Evolutionary conservation across 2,113 vertebrate species (phyloP).

Genomic region (Vulpes vulpes): DNA sequence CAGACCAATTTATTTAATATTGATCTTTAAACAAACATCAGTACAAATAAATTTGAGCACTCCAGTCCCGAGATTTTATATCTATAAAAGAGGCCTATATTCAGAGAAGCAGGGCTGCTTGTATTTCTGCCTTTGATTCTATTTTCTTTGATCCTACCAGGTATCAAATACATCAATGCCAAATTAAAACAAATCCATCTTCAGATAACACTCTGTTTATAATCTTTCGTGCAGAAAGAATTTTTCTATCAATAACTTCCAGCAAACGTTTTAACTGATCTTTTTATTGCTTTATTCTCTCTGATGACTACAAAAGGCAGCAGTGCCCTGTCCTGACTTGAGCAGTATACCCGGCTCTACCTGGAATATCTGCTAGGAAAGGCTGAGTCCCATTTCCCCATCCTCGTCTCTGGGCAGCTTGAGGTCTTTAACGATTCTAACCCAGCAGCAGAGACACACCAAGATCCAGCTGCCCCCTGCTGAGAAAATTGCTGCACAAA

Average conservation of each 20-base stretch:
- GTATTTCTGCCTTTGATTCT: slow-evolving; percentile 90
- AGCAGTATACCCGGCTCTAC: slow-evolving; percentile 8
- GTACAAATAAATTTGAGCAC: slow-evolving; percentile 93
- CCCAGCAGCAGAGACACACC: slow-evolving; percentile 37
- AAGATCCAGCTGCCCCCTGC: slow-evolving; percentile 63
- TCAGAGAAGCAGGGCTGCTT: slow-evolving; percentile 88
- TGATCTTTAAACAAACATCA: slow-evolving; percentile 96
- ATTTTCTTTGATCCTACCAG: slow-evolving; percentile 91
- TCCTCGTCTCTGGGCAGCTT: not conserved
- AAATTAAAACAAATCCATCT: slow-evolving; percentile 93
- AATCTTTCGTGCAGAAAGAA: slow-evolving; percentile 89
- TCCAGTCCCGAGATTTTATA: slow-evolving; percentile 90
- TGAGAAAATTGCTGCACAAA: slow-evolving; percentile 73
- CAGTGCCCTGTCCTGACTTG: slow-evolving; percentile 73
- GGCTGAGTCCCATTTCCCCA: slow-evolving; percentile 32
- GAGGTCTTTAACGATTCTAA: slow-evolving; percentile 65
- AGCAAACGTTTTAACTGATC: slow-evolving; percentile 88
- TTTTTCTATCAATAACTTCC: slow-evolving; percentile 91
- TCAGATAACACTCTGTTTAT: slow-evolving; percentile 90
- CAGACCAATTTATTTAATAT: slow-evolving; percentile 96
- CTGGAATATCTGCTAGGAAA: slow-evolving; percentile 64
- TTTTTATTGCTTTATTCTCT: slow-evolving; percentile 87
- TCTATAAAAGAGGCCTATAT: slow-evolving; percentile 89
- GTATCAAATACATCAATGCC: slow-evolving; percentile 92
- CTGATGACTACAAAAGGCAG: slow-evolving; percentile 83